Evolutionary conservation across 1,140 invertebrate genomes (phyloP), one percentile per base, ranked within the genome.

Genomic region (Mercenaria mercenaria): DNA sequence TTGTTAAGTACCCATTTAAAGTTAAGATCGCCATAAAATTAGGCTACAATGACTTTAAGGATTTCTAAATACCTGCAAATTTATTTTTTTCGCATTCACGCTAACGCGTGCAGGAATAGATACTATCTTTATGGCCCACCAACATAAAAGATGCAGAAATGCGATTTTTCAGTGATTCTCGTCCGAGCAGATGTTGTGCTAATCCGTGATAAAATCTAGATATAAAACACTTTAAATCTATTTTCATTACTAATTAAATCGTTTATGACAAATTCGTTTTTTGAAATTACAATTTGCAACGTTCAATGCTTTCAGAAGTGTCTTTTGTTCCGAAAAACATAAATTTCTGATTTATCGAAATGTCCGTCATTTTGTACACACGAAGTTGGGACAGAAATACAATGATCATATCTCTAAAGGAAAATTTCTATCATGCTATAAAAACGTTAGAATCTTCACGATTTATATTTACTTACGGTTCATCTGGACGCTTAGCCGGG

Each of bases 141-240:
- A 79, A 50, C 47, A 87, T 43, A 64, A 87, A 87, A 59, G 56
- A 37, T 43, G 29, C 10, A 41, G 47, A 34, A 41, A 43, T 47
- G 52, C 64, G 52, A 79, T 77, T 87, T 87, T 87, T 50, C 72
- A 52, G 56, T 43, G 74, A 79, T 59, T 61, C 47, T 59, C 85
- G 69, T 37, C 85, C 64, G 15, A 29, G 85, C 85, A 87, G 85
- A 61, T 87, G 85, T 64, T 87, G n/a, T 32, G 43, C 50, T 87
- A 87, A 87, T 87, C 85, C 85, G 85, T 23, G 39, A 64, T 77
- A 77, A 77, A 64, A 87, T 87, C 85, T 87, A 77, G 47, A 87
- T 64, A 37, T 41, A 26, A 77, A 77, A 67, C 72, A 29, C 39
- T 56, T 69, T 50, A 85, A 69, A 41, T 52, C 43, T 26, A 10